phyloP scores from a whole-genome alignment of 2,888 invertebrate species.

The Tenthredo scrophulariae region DNA sequence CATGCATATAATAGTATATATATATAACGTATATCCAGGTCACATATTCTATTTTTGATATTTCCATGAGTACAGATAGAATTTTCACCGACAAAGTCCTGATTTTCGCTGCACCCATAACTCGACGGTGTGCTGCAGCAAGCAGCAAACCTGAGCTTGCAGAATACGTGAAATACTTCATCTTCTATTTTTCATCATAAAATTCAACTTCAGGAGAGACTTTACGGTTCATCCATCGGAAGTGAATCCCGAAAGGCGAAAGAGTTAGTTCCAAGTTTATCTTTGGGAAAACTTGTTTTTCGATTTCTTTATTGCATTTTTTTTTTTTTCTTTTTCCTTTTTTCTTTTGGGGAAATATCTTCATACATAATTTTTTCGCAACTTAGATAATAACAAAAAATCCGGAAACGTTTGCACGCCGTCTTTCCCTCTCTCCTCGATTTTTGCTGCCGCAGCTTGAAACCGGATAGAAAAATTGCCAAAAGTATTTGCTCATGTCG shows the following conservation, averaged over 20 bases:
- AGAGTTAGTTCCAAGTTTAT: background rate
- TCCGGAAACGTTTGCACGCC: background rate
- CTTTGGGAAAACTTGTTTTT: background rate
- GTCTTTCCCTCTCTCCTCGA: background rate
- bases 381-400: background rate
- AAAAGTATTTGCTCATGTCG: background rate
- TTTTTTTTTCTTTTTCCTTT: background rate
- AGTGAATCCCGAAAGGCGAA: background rate
- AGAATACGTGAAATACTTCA: slow-evolving; percentile 18
- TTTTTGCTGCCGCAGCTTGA: background rate
- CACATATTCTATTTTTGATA: background rate
- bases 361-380: background rate
- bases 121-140: background rate
- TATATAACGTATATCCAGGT: background rate
- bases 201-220: slow-evolving; percentile 21
- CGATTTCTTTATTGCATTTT: background rate
- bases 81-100: slow-evolving; percentile 13
- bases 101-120: slow-evolving; percentile 36
- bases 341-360: background rate
- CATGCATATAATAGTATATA: background rate
- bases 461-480: background rate
- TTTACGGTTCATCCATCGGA: background rate
- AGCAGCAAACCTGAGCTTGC: slow-evolving; percentile 22
- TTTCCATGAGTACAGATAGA: slow-evolving; percentile 7
- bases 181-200: slow-evolving; percentile 32